A percentile compares a stretch with the other conserved stretches of the same genome.
These are phyloP conservation scores for Danaus melanippus DNA, from an alignment of 1,140 invertebrate genomes.

Conservation along the genomic window DNA sequence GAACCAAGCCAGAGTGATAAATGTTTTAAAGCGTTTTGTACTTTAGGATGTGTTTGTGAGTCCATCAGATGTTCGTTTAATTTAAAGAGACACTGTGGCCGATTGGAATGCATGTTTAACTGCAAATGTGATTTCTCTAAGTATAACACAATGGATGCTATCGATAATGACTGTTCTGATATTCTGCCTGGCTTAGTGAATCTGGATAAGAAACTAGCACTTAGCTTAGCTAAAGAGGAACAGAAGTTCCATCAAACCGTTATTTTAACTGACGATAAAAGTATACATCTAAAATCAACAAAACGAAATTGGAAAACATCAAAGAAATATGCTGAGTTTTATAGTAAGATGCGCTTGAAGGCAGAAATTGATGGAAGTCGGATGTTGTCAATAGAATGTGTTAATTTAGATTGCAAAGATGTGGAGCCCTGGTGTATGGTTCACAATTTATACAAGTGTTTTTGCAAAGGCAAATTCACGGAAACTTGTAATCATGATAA, in stretches of 20 bases:
- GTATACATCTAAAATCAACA: constrained; percentile 48
- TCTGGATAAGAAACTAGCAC: constrained; percentile 38
- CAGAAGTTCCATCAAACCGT: constrained; percentile 65
- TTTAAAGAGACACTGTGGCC: constrained; percentile 53
- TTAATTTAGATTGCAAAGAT: constrained; percentile 43
- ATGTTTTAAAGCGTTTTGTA: constrained; percentile 45
- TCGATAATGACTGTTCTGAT: constrained; percentile 29
- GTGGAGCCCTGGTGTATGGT: constrained; percentile 61
- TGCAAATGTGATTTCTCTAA: constrained; percentile 54
- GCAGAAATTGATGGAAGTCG: constrained; percentile 22
- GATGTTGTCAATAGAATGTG: constrained; percentile 26
- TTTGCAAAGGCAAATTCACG: constrained; percentile 58
- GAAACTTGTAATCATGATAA: constrained; percentile 11
- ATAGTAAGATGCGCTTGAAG: constrained; percentile 41
- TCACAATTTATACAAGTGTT: constrained; percentile 64
- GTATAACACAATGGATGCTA: constrained; percentile 27
- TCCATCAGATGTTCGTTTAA: constrained; percentile 39
- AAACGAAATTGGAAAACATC: constrained; percentile 51
- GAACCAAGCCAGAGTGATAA: constrained; percentile 12
- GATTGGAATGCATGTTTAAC: constrained; percentile 53
- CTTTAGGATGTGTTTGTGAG: constrained; percentile 53
- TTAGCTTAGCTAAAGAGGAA: constrained; percentile 53
- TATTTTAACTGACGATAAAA: constrained; percentile 47
- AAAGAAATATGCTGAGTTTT: constrained; percentile 55
- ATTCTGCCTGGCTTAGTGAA: constrained; percentile 40